Evolutionary conservation across 2,888 invertebrate species (phyloP).

Genomic region (Drosophila subsilvestris): DNA sequence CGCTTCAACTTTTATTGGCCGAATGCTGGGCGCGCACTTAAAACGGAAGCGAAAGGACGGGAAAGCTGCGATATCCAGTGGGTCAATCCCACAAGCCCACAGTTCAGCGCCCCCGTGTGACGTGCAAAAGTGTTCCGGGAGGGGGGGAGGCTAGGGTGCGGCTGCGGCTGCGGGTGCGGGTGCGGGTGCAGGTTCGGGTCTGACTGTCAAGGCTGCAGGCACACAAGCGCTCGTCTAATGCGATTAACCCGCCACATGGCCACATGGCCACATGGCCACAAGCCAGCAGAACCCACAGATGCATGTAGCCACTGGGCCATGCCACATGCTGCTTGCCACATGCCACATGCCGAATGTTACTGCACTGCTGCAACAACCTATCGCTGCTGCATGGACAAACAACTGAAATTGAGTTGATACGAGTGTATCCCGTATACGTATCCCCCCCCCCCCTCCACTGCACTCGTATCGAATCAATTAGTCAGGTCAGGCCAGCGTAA

Average conservation of each 20-base stretch:
- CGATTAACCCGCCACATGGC: slow-evolving; percentile 20
- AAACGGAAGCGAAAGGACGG: not conserved
- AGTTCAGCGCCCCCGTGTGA: slow-evolving; percentile 26
- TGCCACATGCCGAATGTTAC: not conserved
- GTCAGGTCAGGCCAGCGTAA: slow-evolving; percentile 31
- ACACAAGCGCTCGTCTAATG: not conserved
- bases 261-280: not conserved
- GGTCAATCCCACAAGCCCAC: not conserved
- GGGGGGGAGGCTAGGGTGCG: too few relatives aligned
- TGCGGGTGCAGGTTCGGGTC: too few relatives aligned
- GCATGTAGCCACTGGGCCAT: not conserved
- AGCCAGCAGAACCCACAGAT: not conserved
- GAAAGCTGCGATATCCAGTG: not conserved
- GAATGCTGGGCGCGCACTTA: slow-evolving; percentile 47
- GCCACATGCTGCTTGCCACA: not conserved
- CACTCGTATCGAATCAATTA: slow-evolving; percentile 34
- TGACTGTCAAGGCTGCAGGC: slow-evolving; percentile 37
- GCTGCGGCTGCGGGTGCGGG: too few relatives aligned
- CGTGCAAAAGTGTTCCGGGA: slow-evolving; percentile 7
- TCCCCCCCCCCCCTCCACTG: too few relatives aligned
- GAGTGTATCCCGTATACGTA: not conserved
- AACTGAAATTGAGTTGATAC: slow-evolving; percentile 39
- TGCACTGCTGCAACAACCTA: not conserved
- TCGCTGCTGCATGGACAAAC: slow-evolving; percentile 8
- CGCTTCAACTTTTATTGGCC: not conserved